Evolutionary conservation across 2,113 vertebrate species (phyloP), one percentile per base, ranked within the genome.

Genomic region (Xenopus laevis): DNA sequence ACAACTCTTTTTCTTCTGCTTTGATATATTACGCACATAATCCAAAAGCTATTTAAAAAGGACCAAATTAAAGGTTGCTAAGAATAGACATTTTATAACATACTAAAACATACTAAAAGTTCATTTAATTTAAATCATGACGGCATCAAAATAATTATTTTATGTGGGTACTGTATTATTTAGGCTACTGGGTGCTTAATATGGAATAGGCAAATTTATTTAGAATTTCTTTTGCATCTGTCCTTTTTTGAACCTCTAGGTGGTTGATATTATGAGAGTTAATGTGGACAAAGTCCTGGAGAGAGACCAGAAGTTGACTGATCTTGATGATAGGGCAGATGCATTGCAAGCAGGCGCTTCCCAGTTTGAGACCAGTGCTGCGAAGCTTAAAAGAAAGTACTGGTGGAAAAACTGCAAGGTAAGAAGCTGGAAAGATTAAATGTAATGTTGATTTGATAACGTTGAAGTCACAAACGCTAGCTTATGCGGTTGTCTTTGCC

Each of bases 281-380:
- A 98, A 98, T 0, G 97, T 98, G 83, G 96, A 98, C 83, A 97
- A 97, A 84, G 97, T 98, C 0, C 57, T 98, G 85, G 97, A 98
- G 70, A 86, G 97, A 59, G 97, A 98, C 27, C 92, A 95, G 84
- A 98, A 98, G 87, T 92, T 99, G 46, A 94, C 95, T 0, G 96
- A 98, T 69, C 68, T 98, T 78, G 97, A 98, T 13, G 94, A 98
- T 82, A 87, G 97, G 0, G 97, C 96, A 0, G 97, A 98, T 0
- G 97, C 97, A 0, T 90, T 99, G 72, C 96, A 98, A 84, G 96
- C 94, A 0, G 97, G 97, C 59, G 97, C 97, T 0, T 96, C 97
- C 70, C 95, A 98, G 78, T 98, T 99, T 74, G 97, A 99, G 85
- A 98, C 95, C 18, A 99, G 93, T 0, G 91, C 92, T 0, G 90